A percentile compares a stretch with the other conserved stretches of the same genome.
phyloP scores from a whole-genome alignment of 2,113 vertebrate genomes.

The Nanorana parkeri region DNA sequence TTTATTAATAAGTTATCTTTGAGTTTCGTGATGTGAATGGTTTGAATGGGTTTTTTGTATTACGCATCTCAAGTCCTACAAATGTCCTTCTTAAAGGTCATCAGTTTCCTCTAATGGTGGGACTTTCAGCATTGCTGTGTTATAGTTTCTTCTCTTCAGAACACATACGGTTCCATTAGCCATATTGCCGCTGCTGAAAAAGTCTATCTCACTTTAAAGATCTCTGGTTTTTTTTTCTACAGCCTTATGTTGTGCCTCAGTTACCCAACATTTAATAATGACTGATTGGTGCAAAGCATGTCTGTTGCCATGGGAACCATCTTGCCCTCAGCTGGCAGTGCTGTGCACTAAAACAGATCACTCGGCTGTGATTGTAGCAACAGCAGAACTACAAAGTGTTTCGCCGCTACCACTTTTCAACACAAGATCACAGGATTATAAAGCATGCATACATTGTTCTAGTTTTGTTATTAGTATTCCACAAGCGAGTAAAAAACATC shows the following conservation, averaged over 20 bases:
- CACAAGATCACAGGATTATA: neutral
- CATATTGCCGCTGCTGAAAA: no score
- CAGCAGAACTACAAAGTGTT: neutral
- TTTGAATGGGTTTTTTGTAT: no score
- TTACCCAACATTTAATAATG: conserved; percentile 10
- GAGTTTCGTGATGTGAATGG: no score
- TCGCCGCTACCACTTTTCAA: neutral
- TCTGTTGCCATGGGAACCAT: conserved; percentile 36
- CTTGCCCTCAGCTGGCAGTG: neutral
- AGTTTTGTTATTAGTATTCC: neutral
- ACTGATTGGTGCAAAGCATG: conserved; percentile 12
- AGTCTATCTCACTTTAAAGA: no score
- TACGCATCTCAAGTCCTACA: no score
- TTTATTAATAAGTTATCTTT: no score
- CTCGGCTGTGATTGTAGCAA: neutral
- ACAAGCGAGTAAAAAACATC: neutral
- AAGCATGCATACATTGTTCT: neutral
- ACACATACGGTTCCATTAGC: no score
- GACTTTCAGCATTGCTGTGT: no score
- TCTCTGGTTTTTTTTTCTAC: no score
- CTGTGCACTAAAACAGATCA: neutral
- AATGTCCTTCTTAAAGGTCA: no score
- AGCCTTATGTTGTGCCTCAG: conserved; percentile 1
- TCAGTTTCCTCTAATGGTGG: no score
- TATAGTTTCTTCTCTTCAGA: no score